Evolutionary conservation across 2,113 vertebrate species (phyloP).

Genomic region (Strix aluco): DNA sequence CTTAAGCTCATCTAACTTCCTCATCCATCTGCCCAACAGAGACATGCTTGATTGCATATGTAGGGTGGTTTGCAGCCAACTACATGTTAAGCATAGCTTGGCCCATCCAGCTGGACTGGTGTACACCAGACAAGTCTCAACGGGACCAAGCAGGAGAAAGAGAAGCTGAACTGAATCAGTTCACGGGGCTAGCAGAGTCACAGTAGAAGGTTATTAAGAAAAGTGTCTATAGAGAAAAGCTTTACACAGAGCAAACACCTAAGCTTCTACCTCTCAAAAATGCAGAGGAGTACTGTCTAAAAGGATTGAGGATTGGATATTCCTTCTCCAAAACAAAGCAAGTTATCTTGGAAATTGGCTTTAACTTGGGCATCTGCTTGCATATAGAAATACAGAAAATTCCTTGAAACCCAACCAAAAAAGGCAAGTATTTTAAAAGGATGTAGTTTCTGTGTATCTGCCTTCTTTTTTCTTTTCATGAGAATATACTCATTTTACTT

Average conservation of each 20-base stretch:
- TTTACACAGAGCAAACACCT: neutral
- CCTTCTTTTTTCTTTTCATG: neutral
- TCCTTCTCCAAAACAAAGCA: neutral
- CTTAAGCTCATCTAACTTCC: neutral
- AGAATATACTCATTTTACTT: neutral
- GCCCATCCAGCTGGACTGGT: neutral
- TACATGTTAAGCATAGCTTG: neutral
- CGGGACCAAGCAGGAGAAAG: neutral
- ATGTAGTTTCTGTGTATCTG: neutral
- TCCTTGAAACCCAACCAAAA: neutral
- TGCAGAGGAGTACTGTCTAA: neutral
- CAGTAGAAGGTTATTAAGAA: neutral
- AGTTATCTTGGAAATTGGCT: neutral
- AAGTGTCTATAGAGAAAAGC: neutral
- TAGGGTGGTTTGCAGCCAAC: neutral
- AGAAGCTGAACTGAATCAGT: neutral
- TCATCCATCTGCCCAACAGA: neutral
- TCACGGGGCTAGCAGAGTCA: neutral
- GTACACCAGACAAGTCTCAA: neutral
- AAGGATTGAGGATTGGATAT: neutral
- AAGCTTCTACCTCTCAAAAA: neutral
- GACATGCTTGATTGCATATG: accelerated
- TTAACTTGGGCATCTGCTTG: neutral
- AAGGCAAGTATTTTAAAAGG: neutral
- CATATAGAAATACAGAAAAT: neutral